phyloP scores from a whole-genome alignment of 2,113 vertebrate species.

The Pseudopipra pipra region DNA sequence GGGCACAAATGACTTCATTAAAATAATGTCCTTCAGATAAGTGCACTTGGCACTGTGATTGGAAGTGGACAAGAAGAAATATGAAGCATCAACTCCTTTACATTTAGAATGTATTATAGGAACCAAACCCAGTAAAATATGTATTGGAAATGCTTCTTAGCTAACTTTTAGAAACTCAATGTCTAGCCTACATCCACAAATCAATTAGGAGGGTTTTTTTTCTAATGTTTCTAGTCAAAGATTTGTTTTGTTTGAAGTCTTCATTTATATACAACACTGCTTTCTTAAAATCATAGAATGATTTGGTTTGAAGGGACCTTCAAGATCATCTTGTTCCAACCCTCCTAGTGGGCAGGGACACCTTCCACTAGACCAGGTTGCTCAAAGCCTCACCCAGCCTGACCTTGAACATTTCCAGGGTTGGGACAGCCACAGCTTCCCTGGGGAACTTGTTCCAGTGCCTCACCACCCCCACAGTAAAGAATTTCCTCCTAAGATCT shows the following conservation, averaged over 20 bases:
- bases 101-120: neutral
- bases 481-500: neutral
- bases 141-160: neutral
- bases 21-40: slow-evolving; percentile 68
- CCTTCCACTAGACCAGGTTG: neutral
- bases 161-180: neutral
- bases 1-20: slow-evolving; percentile 69
- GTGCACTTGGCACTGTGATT: slow-evolving; percentile 15
- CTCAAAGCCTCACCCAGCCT: neutral
- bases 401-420: neutral
- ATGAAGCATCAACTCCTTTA: neutral
- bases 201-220: neutral
- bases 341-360: neutral
- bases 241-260: neutral
- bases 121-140: neutral
- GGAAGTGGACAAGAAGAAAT: slow-evolving; percentile 37
- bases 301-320: neutral
- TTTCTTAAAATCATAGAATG: neutral
- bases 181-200: neutral
- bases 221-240: neutral
- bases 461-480: neutral
- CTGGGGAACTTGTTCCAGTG: neutral
- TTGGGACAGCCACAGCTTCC: neutral
- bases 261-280: neutral
- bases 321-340: neutral